Percentiles rank a stretch among this genome's conserved stretches.
These are phyloP conservation scores for Notothenia coriiceps DNA, from an alignment of 2,113 vertebrate species.

Conservation along the genomic window DNA sequence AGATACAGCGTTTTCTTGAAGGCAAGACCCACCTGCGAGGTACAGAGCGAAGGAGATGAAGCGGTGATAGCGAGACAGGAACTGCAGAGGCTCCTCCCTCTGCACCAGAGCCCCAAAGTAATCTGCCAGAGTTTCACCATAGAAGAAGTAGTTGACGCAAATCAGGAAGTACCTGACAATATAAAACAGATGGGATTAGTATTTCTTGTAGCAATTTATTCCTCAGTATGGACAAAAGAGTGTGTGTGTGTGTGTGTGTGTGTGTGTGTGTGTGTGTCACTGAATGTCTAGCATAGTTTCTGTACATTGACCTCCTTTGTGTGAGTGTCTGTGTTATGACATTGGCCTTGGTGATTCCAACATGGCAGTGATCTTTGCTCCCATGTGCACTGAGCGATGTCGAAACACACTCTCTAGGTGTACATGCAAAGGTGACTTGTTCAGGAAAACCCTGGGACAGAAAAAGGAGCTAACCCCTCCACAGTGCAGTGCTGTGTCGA, in stretches of 20 bases:
- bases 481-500: neutral
- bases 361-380: constrained; percentile 80
- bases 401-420: neutral
- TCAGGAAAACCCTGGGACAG: neutral
- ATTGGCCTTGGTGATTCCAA: constrained; percentile 68
- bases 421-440: constrained; percentile 8
- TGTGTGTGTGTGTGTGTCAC: neutral
- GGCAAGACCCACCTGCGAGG: constrained; percentile 89
- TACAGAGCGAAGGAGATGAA: constrained; percentile 98
- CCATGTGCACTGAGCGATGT: neutral
- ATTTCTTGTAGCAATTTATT: neutral
- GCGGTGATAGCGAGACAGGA: constrained; percentile 96
- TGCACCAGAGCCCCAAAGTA: constrained; percentile 95
- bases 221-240: neutral
- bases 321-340: neutral
- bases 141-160: constrained; percentile 99
- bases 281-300: neutral
- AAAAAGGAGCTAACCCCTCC: neutral
- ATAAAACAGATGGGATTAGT: neutral
- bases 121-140: constrained; percentile 97
- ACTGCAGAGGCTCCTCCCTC: constrained; percentile 95
- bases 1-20: neutral
- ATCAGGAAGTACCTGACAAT: constrained; percentile 93
- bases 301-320: constrained; percentile 53
- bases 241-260: neutral